Conservation (phyloP, 2,113 vertebrate genomes). For the Odobenus rosmarus region DNA sequence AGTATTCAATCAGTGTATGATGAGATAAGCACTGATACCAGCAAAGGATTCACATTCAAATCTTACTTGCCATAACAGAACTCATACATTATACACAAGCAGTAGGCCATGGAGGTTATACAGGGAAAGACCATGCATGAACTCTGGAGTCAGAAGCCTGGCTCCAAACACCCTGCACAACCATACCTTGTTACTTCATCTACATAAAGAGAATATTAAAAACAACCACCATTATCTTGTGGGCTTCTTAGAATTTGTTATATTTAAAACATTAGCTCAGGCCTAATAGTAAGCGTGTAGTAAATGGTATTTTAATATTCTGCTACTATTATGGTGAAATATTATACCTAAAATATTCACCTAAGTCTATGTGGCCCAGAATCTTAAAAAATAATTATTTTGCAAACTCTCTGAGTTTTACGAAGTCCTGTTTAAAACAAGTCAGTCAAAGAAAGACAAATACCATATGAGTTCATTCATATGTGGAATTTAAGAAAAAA, state of each 20-base stretch:
- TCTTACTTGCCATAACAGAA: background rate
- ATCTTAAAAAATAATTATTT: slow-evolving; percentile 15
- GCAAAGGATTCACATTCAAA: background rate
- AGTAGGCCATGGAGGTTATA: background rate
- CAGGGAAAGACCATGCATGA: background rate
- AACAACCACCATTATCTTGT: background rate
- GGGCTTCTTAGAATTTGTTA: background rate
- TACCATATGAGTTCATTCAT: background rate
- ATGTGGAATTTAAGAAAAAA: background rate
- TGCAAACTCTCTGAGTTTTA: background rate
- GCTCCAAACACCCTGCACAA: background rate
- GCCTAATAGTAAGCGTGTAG: background rate
- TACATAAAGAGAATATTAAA: slow-evolving; percentile 9
- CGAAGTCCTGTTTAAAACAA: background rate
- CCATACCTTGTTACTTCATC: background rate
- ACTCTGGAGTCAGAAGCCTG: background rate
- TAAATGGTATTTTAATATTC: background rate
- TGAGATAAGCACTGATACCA: background rate
- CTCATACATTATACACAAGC: background rate
- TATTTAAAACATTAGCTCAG: background rate
- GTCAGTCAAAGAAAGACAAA: background rate
- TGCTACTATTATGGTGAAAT: background rate
- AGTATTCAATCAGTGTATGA: background rate
- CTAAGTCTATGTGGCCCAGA: background rate
- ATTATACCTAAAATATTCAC: background rate